Evolutionary conservation across 2,888 invertebrate genomes (phyloP), one percentile per base, ranked within the genome.

Genomic region (Trichopria drosophilae): DNA sequence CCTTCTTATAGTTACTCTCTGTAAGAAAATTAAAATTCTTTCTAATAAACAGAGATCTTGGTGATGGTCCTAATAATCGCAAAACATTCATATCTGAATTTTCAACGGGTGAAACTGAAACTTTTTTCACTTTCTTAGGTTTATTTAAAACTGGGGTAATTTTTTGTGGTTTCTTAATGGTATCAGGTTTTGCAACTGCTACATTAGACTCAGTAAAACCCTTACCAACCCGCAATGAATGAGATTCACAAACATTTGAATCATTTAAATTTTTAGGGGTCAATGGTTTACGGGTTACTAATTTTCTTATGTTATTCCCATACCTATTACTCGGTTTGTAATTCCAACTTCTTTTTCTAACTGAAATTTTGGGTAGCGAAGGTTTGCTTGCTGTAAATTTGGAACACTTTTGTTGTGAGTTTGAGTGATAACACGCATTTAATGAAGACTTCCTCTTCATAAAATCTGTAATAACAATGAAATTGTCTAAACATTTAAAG

Each of bases 301-400:
- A n/a, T n/a, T n/a, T n/a, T n/a, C n/a, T n/a, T n/a, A n/a, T n/a
- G 35, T 9, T 36, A 31, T 29, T 24, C n/a, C 28, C 51, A 35
- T 73, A 73, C 72, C 70, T 72, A 59, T 66, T 70, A 48, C 61
- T 65, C 7, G 71, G 70, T 47, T 59, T 68, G 41, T 73, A 72
- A 53, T 55, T 62, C 54, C 57, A 65, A 13, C 53, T 54, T 46
- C 52, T 69, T 19, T 63, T 54, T 3, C 56, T 60, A 2, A 59
- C 51, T 4, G 64, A 62, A 13, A 48, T 24, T 9, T 56, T 62
- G 1, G 29, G 5, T 36, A 48, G 54, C 16, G 22, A 37, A n/a
- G 39, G 24, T 12, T 51, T 35, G 42, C 28, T 23, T 49, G 31
- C 18, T 15, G 46, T 9, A 44, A 34, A 20, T 54, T 53, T 19